A percentile compares a stretch with the other conserved stretches of the same genome.
Conservation (phyloP, 2,797 vertebrate genomes). For the Leucoraja ocellata region DNA sequence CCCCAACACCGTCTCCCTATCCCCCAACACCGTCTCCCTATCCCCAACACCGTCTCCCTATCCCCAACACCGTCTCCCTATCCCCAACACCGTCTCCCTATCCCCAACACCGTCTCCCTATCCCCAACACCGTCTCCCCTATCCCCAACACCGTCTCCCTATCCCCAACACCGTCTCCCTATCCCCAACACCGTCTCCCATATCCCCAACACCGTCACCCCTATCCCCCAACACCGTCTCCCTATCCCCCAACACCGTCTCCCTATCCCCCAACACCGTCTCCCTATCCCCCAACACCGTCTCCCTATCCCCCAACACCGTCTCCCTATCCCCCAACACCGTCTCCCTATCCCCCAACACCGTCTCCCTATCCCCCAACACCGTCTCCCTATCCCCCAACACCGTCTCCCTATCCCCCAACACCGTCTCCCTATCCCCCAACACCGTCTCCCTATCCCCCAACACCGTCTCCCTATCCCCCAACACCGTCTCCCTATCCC, state of each 20-base stretch:
- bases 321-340: too few relatives aligned
- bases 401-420: too few relatives aligned
- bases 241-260: too few relatives aligned
- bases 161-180: too few relatives aligned
- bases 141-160: background rate
- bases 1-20: background rate
- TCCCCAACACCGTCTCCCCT: background rate
- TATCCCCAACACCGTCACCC: too few relatives aligned
- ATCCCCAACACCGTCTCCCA: too few relatives aligned
- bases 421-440: background rate
- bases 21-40: too few relatives aligned
- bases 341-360: background rate
- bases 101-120: too few relatives aligned
- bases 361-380: too few relatives aligned
- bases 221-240: background rate
- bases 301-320: background rate
- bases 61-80: too few relatives aligned
- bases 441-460: background rate
- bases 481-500: background rate
- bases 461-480: background rate
- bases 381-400: background rate
- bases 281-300: too few relatives aligned
- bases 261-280: background rate
- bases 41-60: background rate
- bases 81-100: background rate